Evolutionary conservation across 2,113 vertebrate species (phyloP), one percentile per base, ranked within the genome.

Genomic region (Chloropsis cyanopogon): DNA sequence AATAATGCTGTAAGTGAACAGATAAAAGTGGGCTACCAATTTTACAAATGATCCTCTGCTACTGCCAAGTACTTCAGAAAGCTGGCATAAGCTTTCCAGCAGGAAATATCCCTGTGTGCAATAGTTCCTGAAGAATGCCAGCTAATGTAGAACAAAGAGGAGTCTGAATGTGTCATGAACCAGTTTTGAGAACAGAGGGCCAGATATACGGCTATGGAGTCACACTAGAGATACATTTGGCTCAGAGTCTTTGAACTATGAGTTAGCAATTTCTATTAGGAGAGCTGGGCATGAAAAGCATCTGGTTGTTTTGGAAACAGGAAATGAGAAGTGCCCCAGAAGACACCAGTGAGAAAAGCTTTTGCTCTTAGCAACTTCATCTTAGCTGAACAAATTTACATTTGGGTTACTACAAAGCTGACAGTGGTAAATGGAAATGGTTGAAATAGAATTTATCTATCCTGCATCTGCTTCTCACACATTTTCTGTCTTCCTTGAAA

Each of bases 291-390:
- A 82, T 63, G 59, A 90, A 94, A 92, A 95, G 21, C 60, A 89
- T 85, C 68, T 93, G 46, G 42, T 85, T 91, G 65, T 82, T 86
- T 73, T 83, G 76, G 80, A 91, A 95, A 71, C 14, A 73, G 65
- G 42, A 93, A 93, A 23, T 60, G 69, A 81, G 80, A 65, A 95
- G 50, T 82, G 70, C 47, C 91, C 68, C 94, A 85, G 61, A 83
- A 95, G 76, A 86, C 46, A 49, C 14, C 44, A 71, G 53, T 90
- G 92, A 92, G 91, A 94, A 97, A 97, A 97, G 70, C 89, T 95
- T 96, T 90, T 75, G 79, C 88, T 94, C 82, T 93, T 93, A 92
- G 41, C 56, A 92, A 44, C 52, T 94, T 82, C 10, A 6, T 44
- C 12, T 89, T 90, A 86, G 44, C 64, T 86, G 87, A 87, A 89